Evolutionary conservation across 2,113 vertebrate genomes (phyloP).

Genomic region (Mus pahari): DNA sequence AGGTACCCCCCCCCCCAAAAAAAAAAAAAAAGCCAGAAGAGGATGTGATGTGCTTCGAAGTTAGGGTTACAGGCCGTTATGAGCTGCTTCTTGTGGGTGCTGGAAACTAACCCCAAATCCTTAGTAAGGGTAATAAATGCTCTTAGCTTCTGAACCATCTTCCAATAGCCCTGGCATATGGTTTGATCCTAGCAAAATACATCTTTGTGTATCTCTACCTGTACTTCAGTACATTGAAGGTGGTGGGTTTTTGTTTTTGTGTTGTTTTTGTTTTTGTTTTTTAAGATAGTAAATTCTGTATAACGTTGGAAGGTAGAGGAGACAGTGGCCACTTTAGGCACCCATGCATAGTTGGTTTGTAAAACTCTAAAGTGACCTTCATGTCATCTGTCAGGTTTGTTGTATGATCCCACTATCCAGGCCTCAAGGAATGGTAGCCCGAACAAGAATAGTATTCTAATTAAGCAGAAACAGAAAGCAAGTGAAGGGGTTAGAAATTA

Average conservation of each 20-base stretch:
- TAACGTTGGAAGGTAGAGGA: not conserved
- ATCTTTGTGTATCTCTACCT: not conserved
- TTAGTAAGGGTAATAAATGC: not conserved
- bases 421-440: not conserved
- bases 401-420: not conserved
- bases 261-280: no score
- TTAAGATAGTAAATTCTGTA: not conserved
- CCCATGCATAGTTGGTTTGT: not conserved
- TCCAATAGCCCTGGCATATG: not conserved
- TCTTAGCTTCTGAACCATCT: not conserved
- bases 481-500: conserved; percentile 16
- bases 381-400: not conserved
- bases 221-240: not conserved
- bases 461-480: conserved; percentile 7
- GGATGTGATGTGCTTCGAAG: not conserved
- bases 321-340: not conserved
- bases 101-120: not conserved
- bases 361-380: not conserved
- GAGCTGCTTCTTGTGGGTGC: not conserved
- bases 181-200: not conserved
- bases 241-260: not conserved
- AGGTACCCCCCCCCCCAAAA: no score
- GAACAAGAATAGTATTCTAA: not conserved
- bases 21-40: not conserved
- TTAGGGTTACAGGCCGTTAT: not conserved